Evolutionary conservation across 2,888 invertebrate species (phyloP).

Genomic region (Pyrocoelia pectoralis): DNA sequence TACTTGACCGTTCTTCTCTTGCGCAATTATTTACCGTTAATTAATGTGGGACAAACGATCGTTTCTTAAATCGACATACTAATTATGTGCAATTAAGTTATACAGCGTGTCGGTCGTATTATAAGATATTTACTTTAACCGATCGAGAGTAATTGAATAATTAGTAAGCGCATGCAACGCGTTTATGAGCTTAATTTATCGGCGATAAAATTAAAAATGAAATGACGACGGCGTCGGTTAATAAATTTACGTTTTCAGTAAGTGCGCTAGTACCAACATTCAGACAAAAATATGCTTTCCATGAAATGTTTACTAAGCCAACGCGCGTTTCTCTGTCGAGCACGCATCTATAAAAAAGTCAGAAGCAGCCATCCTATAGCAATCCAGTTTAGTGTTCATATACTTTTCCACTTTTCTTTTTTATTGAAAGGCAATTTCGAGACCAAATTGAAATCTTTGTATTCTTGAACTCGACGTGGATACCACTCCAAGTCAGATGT

Average conservation of each 20-base stretch:
- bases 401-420: slow-evolving; percentile 57
- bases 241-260: background rate
- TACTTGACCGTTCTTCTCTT: slow-evolving; percentile 3
- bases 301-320: slow-evolving; percentile 34
- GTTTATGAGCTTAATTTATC: slow-evolving; percentile 19
- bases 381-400: slow-evolving; percentile 59
- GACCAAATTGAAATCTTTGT: slow-evolving; percentile 61
- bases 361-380: slow-evolving; percentile 39
- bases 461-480: slow-evolving; percentile 58
- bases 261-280: slow-evolving; percentile 25
- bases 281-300: slow-evolving; percentile 34
- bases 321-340: slow-evolving; percentile 26
- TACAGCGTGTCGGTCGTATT: slow-evolving; percentile 20
- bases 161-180: slow-evolving; percentile 29
- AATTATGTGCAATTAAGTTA: slow-evolving; percentile 33
- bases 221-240: background rate
- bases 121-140: slow-evolving; percentile 29
- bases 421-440: slow-evolving; percentile 60
- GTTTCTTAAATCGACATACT: slow-evolving; percentile 32
- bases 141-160: slow-evolving; percentile 33
- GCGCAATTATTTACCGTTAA: slow-evolving; percentile 5
- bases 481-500: slow-evolving; percentile 59
- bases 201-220: slow-evolving; percentile 16
- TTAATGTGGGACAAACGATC: slow-evolving; percentile 13
- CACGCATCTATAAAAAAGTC: slow-evolving; percentile 37